phyloP scores from a whole-genome alignment of 2,113 vertebrate species.

The Panthera uncia region DNA sequence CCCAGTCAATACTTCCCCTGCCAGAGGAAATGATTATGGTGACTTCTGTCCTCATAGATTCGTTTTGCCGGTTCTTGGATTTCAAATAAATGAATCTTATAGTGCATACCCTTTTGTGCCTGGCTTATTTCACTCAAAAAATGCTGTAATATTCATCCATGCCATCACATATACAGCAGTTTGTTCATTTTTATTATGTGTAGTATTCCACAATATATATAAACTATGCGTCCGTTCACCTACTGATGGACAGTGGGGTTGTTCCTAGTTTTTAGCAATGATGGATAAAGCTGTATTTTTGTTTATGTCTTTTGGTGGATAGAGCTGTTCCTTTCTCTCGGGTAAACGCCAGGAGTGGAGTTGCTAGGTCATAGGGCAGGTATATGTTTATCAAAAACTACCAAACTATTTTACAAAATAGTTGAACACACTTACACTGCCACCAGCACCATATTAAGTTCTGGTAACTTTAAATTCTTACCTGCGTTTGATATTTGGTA shows the following conservation, averaged over 20 bases:
- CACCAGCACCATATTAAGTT: neutral
- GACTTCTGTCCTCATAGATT: neutral
- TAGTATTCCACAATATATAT: neutral
- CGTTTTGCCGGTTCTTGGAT: neutral
- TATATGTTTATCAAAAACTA: neutral
- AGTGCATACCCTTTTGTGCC: neutral
- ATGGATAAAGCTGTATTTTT: neutral
- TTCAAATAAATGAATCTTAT: neutral
- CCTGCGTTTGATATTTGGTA: neutral
- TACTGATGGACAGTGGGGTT: neutral
- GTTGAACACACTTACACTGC: neutral
- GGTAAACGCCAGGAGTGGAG: neutral
- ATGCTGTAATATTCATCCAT: neutral
- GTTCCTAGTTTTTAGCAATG: neutral
- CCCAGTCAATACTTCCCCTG: neutral
- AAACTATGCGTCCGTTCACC: neutral
- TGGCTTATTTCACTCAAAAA: neutral
- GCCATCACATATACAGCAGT: neutral
- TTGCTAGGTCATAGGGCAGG: neutral
- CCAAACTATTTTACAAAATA: neutral
- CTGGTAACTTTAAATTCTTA: neutral
- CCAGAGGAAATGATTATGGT: neutral
- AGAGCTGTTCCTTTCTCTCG: conserved; percentile 2
- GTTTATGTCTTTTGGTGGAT: neutral
- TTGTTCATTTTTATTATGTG: neutral